Evolutionary conservation across 2,888 invertebrate species (phyloP).

Genomic region (Aspidapion aeneum): DNA sequence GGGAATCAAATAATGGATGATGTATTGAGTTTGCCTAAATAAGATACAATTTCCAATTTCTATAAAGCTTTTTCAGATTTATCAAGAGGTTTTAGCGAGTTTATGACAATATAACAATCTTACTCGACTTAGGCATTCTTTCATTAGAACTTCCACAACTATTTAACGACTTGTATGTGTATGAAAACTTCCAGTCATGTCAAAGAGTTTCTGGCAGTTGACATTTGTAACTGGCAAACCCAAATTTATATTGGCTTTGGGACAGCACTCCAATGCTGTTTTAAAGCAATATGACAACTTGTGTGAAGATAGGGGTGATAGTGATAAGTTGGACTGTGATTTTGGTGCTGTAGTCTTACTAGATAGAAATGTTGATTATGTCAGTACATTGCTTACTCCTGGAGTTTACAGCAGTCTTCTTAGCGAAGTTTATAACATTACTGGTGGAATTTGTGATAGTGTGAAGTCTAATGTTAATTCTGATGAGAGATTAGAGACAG

Average conservation of each 20-base stretch:
- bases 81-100: no score
- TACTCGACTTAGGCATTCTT: conserved; percentile 79
- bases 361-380: conserved; percentile 83
- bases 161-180: conserved; percentile 72
- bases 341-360: conserved; percentile 72
- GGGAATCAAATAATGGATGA: conserved; percentile 67
- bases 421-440: conserved; percentile 83
- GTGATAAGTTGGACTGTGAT: conserved; percentile 53
- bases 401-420: conserved; percentile 89
- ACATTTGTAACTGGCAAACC: conserved; percentile 76
- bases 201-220: conserved; percentile 76
- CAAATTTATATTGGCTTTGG: conserved; percentile 60
- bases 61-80: no score
- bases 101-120: no score
- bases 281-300: conserved; percentile 44
- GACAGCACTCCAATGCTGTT: conserved; percentile 63
- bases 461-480: conserved; percentile 13
- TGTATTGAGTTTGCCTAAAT: conserved; percentile 31
- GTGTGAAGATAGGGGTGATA: conserved; percentile 42
- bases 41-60: no score
- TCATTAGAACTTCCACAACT: conserved; percentile 82
- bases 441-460: conserved; percentile 70
- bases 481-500: conserved; percentile 23
- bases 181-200: conserved; percentile 75
- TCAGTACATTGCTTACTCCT: conserved; percentile 83